phyloP scores from a whole-genome alignment of 2,113 vertebrate species.

The Phocoena phocoena region DNA sequence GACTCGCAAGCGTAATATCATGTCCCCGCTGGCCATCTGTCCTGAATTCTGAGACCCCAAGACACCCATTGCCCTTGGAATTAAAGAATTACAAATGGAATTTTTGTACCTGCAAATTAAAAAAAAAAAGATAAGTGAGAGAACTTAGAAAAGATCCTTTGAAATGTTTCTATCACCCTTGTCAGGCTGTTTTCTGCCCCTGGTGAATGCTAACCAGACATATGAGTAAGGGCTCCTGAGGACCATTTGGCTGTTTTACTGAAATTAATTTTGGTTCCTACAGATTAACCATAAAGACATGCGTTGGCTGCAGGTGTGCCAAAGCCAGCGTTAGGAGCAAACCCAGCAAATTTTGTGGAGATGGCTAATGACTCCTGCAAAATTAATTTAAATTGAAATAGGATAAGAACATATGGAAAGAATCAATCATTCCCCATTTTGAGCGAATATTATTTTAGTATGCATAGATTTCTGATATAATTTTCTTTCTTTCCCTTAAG shows the following conservation, averaged over 20 bases:
- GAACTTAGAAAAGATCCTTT: slow-evolving; percentile 63
- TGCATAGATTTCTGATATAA: slow-evolving; percentile 73
- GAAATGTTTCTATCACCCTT: slow-evolving; percentile 55
- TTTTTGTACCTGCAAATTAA: slow-evolving; percentile 74
- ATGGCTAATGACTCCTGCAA: slow-evolving; percentile 68
- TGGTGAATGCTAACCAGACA: slow-evolving; percentile 57
- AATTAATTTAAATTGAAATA: slow-evolving; percentile 81
- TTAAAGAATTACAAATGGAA: slow-evolving; percentile 75
- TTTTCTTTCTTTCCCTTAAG: slow-evolving; percentile 73
- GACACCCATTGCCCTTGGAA: slow-evolving; percentile 67
- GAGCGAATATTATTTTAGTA: slow-evolving; percentile 73
- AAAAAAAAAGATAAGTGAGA: slow-evolving; percentile 26
- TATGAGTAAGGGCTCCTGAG: slow-evolving; percentile 59
- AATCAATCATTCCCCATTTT: slow-evolving; percentile 81
- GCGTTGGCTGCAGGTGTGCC: slow-evolving; percentile 71
- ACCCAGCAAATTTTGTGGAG: slow-evolving; percentile 65
- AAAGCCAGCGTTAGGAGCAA: slow-evolving; percentile 67
- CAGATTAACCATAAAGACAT: slow-evolving; percentile 67
- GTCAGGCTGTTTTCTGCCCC: slow-evolving; percentile 49
- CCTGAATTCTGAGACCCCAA: slow-evolving; percentile 70
- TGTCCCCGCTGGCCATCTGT: slow-evolving; percentile 67
- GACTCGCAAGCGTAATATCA: slow-evolving; percentile 44
- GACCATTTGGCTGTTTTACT: slow-evolving; percentile 54
- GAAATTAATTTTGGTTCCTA: slow-evolving; percentile 76
- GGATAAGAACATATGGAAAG: slow-evolving; percentile 79